Evolutionary conservation across 1,140 invertebrate genomes (phyloP), one percentile per base, ranked within the genome.

Genomic region (Anagrus nilaparvatae): DNA sequence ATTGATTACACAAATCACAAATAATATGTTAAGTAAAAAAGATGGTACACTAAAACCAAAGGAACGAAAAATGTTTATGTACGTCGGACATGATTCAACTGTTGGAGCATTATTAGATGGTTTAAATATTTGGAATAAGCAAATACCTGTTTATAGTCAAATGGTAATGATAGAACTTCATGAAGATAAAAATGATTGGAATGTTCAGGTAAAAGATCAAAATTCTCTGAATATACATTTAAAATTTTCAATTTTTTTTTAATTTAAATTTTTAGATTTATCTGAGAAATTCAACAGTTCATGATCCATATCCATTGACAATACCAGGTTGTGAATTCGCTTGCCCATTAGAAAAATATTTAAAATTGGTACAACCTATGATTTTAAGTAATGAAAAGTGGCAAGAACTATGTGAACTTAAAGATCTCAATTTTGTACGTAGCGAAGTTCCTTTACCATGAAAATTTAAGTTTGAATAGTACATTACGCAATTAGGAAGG

Each of bases 131-230:
- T 90, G 81, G 75, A 73, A 87, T 43, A 63, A 67, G n/a, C 75
- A 79, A 51, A 59, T 80, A 37, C 85, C 86, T 0, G 70, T 70
- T 14, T 90, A 85, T 53, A 79, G 76, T 23, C 74, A 79, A 20
- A 76, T 81, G 59, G 60, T 76, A 0, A 60, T 89, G n/a, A 67
- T 88, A 17, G 86, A 91, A 58, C 60, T 91, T 4, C 79, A 82
- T 40, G 67, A 76, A 51, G 63, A 71, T 47, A 49, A 70, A 14
- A 64, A 65, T 44, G 70, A 65, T 43, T 65, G 57, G 53, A 59
- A 58, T 34, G 67, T 81, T 40, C 70, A 79, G 63, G 73, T 74
- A 53, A 55, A 31, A 42, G 5, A 21, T 24, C 40, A n/a, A n/a
- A n/a, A 10, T n/a, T 19, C 23, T 30, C 8, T 45, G n/a, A n/a